Conservation (phyloP, 1,140 invertebrate species). For the Trichonephila clavata region DNA sequence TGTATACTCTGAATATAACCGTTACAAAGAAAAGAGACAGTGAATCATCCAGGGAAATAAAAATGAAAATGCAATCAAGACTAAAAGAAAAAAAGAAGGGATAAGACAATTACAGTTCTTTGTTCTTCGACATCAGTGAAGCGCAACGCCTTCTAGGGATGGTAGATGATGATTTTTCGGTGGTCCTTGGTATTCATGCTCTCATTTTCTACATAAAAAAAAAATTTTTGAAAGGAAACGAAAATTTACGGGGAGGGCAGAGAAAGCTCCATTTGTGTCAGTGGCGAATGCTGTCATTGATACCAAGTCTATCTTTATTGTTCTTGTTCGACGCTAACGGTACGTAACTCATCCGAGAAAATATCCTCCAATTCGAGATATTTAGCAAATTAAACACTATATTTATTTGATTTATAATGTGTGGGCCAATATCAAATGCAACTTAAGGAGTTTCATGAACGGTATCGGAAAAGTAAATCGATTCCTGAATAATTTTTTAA, state of each 20-base stretch:
- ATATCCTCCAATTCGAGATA: neutral
- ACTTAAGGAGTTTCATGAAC: too few species aligned
- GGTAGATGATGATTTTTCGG: slow-evolving; percentile 42
- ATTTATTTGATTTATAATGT: too few species aligned
- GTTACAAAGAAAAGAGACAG: slow-evolving; percentile 47
- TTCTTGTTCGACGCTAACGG: neutral
- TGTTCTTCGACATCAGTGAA: slow-evolving; percentile 53
- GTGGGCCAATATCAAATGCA: too few species aligned
- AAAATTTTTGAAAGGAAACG: neutral
- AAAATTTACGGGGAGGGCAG: neutral
- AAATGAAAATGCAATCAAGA: slow-evolving; percentile 22
- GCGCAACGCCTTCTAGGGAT: slow-evolving; percentile 38
- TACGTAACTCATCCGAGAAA: neutral
- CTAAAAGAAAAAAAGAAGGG: slow-evolving; percentile 4
- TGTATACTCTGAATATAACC: slow-evolving; percentile 29
- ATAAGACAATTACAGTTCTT: slow-evolving; percentile 60
- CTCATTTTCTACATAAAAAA: slow-evolving; percentile 36
- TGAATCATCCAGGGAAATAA: slow-evolving; percentile 27
- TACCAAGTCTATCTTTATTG: neutral
- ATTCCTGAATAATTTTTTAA: too few species aligned
- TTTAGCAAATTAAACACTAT: neutral
- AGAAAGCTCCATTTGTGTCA: neutral
- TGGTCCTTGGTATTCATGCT: slow-evolving; percentile 53
- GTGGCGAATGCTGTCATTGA: neutral
- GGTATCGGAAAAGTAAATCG: too few species aligned